Base-by-base conservation (phyloP, 2,888 invertebrate species). In the Imbricaverruca yamaguchii region DNA sequence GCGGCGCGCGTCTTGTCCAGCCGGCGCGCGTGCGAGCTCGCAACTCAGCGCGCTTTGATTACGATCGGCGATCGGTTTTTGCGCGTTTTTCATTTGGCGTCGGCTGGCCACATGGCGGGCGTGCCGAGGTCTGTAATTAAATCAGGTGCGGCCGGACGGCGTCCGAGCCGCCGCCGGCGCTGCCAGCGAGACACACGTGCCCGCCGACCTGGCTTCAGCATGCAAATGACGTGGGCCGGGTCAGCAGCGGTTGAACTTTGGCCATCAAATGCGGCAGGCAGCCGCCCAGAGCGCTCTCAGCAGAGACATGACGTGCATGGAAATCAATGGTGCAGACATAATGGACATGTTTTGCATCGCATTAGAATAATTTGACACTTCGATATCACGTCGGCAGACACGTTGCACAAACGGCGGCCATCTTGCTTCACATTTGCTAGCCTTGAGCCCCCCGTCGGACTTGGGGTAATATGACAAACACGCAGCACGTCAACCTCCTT, bases 311-410 rank as follows among this genome's bases (percentile, higher is more conserved):
- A 23, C 6, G 12, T 39, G 69, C 69, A 69, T 69, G 23, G 69
- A 69, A 23, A 69, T 69, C 69, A 69, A 69, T 69, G 25, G 25
- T 4, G 69, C 39, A 6, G 39, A 12, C 69, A 13, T 69, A 69
- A 69, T 69, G 69, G 69, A 69, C 69, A 69, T 39, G 69, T 69
- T 69, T 69, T 69, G 69, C 69, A 69, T 69, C 15, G 69, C 12
- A 39, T 69, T 69, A 69, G 39, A 69, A 39, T 69, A 69, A 69
- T 69, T 23, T 25, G 39, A 13, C 39, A 10, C 12, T 25, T 15
- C 13, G 69, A 23, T 13, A 13, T 23, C 23, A 13, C 65, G 65
- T 12, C 2, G 39, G 25, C 39, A 4, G 39, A 39, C 39, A 39
- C 69, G 39, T 39, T 25, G 69, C 8, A 15, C 39, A 69, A 39